phyloP scores from a whole-genome alignment of 92 coral and sea anemone genomes.

The Parazoanthus darwini region DNA sequence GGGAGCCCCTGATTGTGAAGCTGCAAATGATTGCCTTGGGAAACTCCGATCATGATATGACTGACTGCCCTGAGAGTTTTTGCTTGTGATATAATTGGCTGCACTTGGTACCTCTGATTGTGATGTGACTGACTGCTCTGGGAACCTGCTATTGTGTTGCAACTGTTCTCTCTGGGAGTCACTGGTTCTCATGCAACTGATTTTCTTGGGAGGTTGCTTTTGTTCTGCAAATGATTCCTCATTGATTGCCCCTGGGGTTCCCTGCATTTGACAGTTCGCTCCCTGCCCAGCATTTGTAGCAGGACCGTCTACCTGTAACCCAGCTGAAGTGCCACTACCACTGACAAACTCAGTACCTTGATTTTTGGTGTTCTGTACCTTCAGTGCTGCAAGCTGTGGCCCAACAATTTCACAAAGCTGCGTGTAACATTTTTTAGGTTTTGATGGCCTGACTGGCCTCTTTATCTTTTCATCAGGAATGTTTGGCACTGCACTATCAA shows the following conservation, averaged over 20 bases:
- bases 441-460: background rate
- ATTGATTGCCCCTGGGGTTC: background rate
- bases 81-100: background rate
- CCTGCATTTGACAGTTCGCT: background rate
- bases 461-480: constrained; percentile 23
- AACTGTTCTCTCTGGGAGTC: background rate
- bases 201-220: background rate
- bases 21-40: too few relatives aligned
- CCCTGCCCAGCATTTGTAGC: background rate
- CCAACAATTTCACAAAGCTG: constrained; percentile 56
- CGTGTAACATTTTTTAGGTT: constrained; percentile 50
- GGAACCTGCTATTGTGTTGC: background rate
- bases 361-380: constrained; percentile 7
- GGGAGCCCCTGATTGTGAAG: too few relatives aligned
- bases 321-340: background rate
- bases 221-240: background rate
- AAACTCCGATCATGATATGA: background rate
- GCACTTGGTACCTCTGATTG: background rate
- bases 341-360: background rate
- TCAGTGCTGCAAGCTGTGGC: constrained; percentile 60
- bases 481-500: constrained; percentile 1
- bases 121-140: background rate
- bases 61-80: background rate
- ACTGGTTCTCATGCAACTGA: background rate
- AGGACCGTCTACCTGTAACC: background rate